Base-by-base conservation (phyloP, 2,113 vertebrate species). In the Chaetodon trifascialis region DNA sequence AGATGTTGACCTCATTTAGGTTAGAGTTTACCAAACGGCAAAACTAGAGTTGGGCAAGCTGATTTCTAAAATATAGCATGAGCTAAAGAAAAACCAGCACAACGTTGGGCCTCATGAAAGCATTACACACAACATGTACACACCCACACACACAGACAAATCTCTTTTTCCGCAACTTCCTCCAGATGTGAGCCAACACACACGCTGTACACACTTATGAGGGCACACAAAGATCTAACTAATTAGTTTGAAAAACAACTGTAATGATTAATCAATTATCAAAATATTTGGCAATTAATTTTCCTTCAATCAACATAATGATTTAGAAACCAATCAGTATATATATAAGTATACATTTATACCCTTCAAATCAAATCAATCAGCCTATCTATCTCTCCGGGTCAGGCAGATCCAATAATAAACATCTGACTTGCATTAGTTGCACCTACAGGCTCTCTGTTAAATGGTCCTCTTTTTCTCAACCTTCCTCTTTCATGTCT, bases 341-440 rank as follows among this genome's bases (percentile, higher is more conserved):
- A 30, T 30, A 30, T 30, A 30, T 30, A 30, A 30, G 30, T 30
- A 30, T 30, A 30, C 30, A 30, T 30, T 30, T 30, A 30, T 30
- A 3, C 30, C 30, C 30, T 30, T 7, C 8, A 40, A 40, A 4
- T 40, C 42, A 2, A 7, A 42, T 42, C 40, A 7, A 9, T 52
- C 6, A 21, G 4, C 23, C 15, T 19, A 25, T 9, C 34, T 38
- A 8, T 34, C 19, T 58, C 4, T 68, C 21, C 46, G 11, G 4
- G 12, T 30, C 10, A 73, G n/a, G 44, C 47, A 56, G 7, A 76
- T 64, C 25, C 67, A 34, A 42, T 30, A 76, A 54, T 44, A 49
- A 82, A 79, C 85, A 85, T 90, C 81, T 92, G 89, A 82, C 81
- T 86, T 77, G 23, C 62, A 88, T 89, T 93, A 93, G 82, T 58